Conservation (phyloP, 2,113 vertebrate species). For the Parotia lawesii region DNA sequence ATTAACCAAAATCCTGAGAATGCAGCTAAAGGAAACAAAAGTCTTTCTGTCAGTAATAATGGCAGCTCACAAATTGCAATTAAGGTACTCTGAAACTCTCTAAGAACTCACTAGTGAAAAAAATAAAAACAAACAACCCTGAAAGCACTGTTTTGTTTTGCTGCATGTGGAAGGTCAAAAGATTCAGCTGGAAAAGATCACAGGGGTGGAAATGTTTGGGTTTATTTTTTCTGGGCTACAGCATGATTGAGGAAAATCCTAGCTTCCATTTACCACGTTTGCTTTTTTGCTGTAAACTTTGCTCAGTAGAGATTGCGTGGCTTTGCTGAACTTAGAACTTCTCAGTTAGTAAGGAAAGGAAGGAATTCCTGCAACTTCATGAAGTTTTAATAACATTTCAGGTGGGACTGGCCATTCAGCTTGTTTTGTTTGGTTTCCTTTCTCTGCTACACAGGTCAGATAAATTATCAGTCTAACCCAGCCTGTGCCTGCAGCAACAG, state of each 20-base stretch:
- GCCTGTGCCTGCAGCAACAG: neutral
- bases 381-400: neutral
- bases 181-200: neutral
- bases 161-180: neutral
- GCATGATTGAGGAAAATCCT: neutral
- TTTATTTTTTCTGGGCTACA: neutral
- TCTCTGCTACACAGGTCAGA: neutral
- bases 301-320: neutral
- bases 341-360: neutral
- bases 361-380: neutral
- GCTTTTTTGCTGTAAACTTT: neutral
- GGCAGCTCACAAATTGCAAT: neutral
- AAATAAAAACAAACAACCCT: neutral
- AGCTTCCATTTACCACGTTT: neutral
- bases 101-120: neutral
- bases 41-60: neutral
- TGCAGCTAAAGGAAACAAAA: neutral
- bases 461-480: neutral
- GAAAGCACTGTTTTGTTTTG: neutral
- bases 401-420: neutral
- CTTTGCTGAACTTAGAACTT: neutral
- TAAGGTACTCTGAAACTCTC: neutral
- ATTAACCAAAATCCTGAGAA: neutral
- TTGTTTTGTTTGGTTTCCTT: neutral
- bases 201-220: neutral